Conservation (phyloP, 2,888 invertebrate genomes). For the Eueremaeus valkanovi region DNA sequence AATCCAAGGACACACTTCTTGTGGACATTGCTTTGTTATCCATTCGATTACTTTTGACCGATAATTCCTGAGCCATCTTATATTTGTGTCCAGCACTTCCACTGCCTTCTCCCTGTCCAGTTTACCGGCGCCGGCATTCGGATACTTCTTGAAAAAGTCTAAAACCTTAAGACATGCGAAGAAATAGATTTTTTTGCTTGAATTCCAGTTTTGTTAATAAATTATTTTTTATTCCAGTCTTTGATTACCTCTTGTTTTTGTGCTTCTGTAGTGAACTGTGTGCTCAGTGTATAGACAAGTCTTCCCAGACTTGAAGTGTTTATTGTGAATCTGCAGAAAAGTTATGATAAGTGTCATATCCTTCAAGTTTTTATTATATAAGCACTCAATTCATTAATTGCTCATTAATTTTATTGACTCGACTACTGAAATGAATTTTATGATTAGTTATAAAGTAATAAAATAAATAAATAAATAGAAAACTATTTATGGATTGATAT, state of each 20-base stretch:
- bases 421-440: too few species aligned
- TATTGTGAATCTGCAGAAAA: constrained; percentile 9
- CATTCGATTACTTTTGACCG: constrained; percentile 61
- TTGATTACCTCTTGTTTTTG: constrained; percentile 17
- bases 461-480: too few species aligned
- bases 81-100: constrained; percentile 70
- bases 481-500: too few species aligned
- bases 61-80: constrained; percentile 69
- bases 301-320: constrained; percentile 34
- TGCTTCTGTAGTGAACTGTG: constrained; percentile 1
- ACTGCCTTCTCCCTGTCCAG: constrained; percentile 67
- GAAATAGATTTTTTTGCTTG: not conserved
- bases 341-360: too few species aligned
- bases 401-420: too few species aligned
- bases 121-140: constrained; percentile 66
- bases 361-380: not conserved
- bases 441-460: too few species aligned
- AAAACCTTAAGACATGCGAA: constrained; percentile 66
- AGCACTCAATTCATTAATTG: not conserved
- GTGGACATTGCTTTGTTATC: constrained; percentile 53
- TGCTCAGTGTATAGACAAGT: constrained; percentile 27
- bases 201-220: not conserved
- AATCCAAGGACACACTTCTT: constrained; percentile 38
- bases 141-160: constrained; percentile 69
- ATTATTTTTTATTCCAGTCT: not conserved